A percentile compares a stretch with the other conserved stretches of the same genome.
These are phyloP conservation scores for Coenobita brevimanus DNA, from an alignment of 1,140 invertebrate species.

Conservation along the genomic window DNA sequence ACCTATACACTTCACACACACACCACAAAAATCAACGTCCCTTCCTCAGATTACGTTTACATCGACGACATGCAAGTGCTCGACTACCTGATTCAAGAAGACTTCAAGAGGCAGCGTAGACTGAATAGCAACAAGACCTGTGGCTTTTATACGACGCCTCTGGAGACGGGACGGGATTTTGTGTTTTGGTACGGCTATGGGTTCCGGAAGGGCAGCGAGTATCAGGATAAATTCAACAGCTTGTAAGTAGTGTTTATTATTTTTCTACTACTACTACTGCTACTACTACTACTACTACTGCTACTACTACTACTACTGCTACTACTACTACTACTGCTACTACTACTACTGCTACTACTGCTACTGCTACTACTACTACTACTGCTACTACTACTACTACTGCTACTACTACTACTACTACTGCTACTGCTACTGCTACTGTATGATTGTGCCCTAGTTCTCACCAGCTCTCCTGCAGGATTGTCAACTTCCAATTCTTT, in stretches of 20 bases:
- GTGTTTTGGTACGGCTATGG: conserved; percentile 63
- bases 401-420: no score
- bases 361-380: no score
- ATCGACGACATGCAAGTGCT: conserved; percentile 67
- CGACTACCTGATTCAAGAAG: conserved; percentile 52
- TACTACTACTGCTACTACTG: background rate
- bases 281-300: background rate
- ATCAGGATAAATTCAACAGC: conserved; percentile 35
- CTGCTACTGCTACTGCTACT: no score
- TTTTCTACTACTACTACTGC: no score
- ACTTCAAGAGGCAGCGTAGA: conserved; percentile 54
- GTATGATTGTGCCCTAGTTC: background rate
- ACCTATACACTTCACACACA: no score
- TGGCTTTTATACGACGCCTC: conserved; percentile 54
- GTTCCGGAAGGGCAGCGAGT: conserved; percentile 54
- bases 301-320: background rate
- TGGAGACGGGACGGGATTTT: conserved; percentile 11
- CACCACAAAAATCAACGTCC: background rate
- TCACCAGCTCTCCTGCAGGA: background rate
- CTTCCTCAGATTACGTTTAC: conserved; percentile 51
- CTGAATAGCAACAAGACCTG: conserved; percentile 8
- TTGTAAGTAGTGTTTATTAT: conserved; percentile 38
- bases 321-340: no score
- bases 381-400: no score
- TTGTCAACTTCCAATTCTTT: no score